Evolutionary conservation across 2,888 invertebrate species (phyloP), one percentile per base, ranked within the genome.

Genomic region (Lacanobia wlatinum): DNA sequence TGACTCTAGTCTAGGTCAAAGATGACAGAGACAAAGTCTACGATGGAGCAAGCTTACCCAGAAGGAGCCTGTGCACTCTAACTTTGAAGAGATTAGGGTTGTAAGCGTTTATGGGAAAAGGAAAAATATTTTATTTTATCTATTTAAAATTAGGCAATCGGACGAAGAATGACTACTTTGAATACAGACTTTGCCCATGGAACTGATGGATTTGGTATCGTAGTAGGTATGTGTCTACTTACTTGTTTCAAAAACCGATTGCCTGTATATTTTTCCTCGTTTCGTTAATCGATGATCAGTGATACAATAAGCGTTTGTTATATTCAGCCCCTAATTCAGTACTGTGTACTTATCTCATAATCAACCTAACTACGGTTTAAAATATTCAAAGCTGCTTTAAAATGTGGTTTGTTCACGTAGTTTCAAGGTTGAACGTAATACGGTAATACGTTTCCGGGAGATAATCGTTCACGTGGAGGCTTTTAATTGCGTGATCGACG

Each of bases 401-500:
- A 62, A 28, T 52, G 56, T 50, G 9, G 48, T 64, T 67, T 21
- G 43, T 53, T 56, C 2, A 21, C n/a, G 53, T 62, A 59, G 62
- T 43, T 62, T 52, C 53, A 76, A 76, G 81, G 81, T 60, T 53
- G 38, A 10, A 40, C 46, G 34, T 58, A 46, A n/a, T 40, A 40
- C 48, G 18, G 48, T 62, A 52, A 56, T 58, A 63, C 46, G 61
- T 55, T 78, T 82, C 72, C 74, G 60, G 53, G 21, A 59, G 48
- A 71, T 72, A 77, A 84, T 79, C 59, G 72, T 71, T 73, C 62
- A 64, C 46, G 64, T 58, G 34, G 50, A 70, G 52, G 52, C 48
- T 61, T 60, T 65, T 62, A 43, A 73, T 80, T 67, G 73, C 84
- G 75, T 78, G 80, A 72, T 69, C 59, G 77, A 52, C 48, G 68